phyloP scores from a whole-genome alignment of 2,888 invertebrate species.

The Rotaria socialis region DNA sequence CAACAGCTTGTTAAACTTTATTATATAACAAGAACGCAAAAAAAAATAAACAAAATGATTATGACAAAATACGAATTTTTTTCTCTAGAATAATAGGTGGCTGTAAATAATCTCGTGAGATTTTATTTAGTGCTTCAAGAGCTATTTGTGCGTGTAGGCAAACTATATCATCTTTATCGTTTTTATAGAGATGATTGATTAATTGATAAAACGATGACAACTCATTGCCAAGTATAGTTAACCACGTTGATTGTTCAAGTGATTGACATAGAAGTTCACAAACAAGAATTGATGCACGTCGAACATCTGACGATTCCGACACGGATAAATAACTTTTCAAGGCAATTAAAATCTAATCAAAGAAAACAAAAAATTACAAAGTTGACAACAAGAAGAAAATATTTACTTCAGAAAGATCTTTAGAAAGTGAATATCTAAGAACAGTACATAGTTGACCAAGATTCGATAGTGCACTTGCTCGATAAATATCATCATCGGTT shows the following conservation, averaged over 20 bases:
- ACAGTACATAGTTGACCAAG: constrained; percentile 75
- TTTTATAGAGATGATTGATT: background rate
- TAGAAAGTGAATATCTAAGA: constrained; percentile 71
- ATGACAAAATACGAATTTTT: constrained; percentile 11
- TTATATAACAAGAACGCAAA: background rate
- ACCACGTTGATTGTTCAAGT: constrained; percentile 11
- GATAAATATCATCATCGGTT: constrained; percentile 67
- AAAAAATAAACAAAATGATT: background rate
- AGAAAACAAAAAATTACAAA: background rate
- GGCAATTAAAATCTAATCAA: background rate
- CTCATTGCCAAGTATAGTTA: background rate
- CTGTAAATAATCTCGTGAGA: background rate
- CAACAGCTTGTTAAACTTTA: background rate
- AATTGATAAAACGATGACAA: constrained; percentile 23
- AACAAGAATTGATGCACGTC: constrained; percentile 26
- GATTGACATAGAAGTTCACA: background rate
- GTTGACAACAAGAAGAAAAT: background rate
- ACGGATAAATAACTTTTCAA: constrained; percentile 21
- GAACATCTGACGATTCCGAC: background rate
- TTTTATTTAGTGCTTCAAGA: background rate
- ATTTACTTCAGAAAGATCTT: constrained; percentile 67
- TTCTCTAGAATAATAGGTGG: background rate
- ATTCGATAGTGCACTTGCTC: constrained; percentile 77
- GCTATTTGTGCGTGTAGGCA: constrained; percentile 13
- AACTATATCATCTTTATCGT: constrained; percentile 26